phyloP scores from a whole-genome alignment of 2,113 vertebrate species.

The Hypocryptadius cinnamomeus region DNA sequence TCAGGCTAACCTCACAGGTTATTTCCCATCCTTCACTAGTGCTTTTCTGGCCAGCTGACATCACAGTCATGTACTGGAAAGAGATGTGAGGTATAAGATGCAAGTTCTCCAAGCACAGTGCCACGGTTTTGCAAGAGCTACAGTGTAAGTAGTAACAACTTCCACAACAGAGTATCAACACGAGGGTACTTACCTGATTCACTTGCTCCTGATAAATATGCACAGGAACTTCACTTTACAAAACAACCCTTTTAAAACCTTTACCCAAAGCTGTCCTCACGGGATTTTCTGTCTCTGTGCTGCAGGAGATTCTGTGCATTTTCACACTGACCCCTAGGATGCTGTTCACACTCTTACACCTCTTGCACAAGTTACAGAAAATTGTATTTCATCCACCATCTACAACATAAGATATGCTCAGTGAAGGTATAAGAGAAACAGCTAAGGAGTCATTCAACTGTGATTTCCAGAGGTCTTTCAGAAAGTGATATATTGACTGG shows the following conservation, averaged over 20 bases:
- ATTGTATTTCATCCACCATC: background rate
- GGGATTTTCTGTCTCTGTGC: background rate
- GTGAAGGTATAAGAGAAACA: background rate
- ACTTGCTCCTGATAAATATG: background rate
- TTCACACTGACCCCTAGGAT: background rate
- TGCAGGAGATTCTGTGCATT: background rate
- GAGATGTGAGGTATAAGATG: background rate
- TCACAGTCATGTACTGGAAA: background rate
- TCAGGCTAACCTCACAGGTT: background rate
- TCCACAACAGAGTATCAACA: background rate
- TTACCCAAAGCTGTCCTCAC: background rate
- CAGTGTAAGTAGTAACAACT: background rate
- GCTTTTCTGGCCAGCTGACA: background rate
- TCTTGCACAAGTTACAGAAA: background rate
- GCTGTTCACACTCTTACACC: background rate
- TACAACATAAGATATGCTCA: background rate
- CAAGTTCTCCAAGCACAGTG: background rate
- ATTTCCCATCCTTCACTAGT: background rate
- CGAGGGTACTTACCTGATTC: background rate
- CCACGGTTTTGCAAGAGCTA: background rate
- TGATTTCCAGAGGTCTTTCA: background rate
- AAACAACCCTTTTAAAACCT: background rate
- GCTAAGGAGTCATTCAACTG: background rate
- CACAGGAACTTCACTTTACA: background rate
- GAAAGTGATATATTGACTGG: background rate